Conservation (phyloP, 2,113 vertebrate genomes). For the Sakesphorus luctuosus region DNA sequence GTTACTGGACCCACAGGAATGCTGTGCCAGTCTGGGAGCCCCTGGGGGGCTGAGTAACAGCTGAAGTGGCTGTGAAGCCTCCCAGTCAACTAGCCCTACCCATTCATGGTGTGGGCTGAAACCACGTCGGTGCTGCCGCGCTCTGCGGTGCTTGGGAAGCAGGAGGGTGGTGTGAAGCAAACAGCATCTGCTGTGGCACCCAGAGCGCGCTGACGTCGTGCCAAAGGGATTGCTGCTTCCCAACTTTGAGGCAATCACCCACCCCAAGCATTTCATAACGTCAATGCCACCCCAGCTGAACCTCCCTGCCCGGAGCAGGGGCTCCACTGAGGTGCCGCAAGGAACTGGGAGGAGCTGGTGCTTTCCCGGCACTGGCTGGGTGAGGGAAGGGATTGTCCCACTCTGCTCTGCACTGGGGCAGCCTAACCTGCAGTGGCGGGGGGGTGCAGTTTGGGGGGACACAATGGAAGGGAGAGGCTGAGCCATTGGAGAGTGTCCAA, state of each 20-base stretch:
- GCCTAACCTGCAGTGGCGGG: not conserved
- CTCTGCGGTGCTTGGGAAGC: not conserved
- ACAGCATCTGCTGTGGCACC: conserved; percentile 2
- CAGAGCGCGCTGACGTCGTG: not conserved
- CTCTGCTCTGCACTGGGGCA: not conserved
- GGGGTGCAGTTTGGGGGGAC: not conserved
- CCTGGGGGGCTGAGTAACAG: not conserved
- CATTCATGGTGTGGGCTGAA: not conserved
- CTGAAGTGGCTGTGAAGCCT: not conserved
- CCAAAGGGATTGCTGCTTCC: not conserved
- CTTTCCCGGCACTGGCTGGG: not conserved
- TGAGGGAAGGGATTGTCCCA: not conserved
- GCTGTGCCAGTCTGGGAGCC: not conserved
- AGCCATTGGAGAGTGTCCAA: not conserved
- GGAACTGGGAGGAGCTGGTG: not conserved
- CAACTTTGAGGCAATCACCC: not conserved
- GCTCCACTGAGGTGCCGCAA: accelerated
- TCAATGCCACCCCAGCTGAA: not conserved
- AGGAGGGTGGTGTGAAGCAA: not conserved
- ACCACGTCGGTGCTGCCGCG: not conserved
- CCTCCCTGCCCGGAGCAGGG: accelerated
- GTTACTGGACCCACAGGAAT: not conserved
- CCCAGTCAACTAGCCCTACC: not conserved
- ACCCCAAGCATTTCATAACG: not conserved
- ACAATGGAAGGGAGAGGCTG: not conserved